Base-by-base conservation (phyloP, 2,888 invertebrate genomes). In the Drosophila colorata region DNA sequence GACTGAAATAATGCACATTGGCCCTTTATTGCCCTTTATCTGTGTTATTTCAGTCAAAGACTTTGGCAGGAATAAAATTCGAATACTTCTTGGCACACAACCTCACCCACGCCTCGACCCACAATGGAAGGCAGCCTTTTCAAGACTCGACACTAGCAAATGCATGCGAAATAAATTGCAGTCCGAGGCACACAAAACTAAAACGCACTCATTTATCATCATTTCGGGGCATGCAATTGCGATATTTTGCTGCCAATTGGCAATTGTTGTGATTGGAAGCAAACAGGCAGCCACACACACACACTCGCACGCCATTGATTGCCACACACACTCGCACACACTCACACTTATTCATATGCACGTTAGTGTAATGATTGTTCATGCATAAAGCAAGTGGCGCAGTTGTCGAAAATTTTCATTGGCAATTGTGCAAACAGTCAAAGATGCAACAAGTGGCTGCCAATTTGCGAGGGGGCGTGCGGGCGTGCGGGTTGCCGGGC, bases 201-300 rank as follows among this genome's bases (percentile, higher is more conserved):
- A 71, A 78, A 67, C 44, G 64, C 47, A 73, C 66, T 79, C 79
- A 76, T 78, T 79, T 79, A 76, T 78, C 73, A 79, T 76, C 73
- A 76, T 79, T 78, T 78, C 40, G 66, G 69, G 56, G 58, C 60
- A 51, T 56, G 57, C 53, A 73, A 79, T 73, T 79, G 79, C 59
- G 66, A 79, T 78, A 73, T 72, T 73, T 73, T 69, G 63, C 73
- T 69, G 79, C 51, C 79, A 73, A 67, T 76, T 78, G 78, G 14
- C 78, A 78, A 73, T 76, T 78, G 67, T 78, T 78, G 76, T 78
- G 79, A 78, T 78, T 78, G 79, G 58, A 79, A 35, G 69, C 73
- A 78, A 67, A 76, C 58, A 78, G 60, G 33, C 52, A 20, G 13
- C 16, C 48, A 43, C 41, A 28, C 65, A 70, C 60, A 18, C 46